Base-by-base conservation (phyloP, 1,140 invertebrate species). In the Caenorhabditis briggsae region DNA sequence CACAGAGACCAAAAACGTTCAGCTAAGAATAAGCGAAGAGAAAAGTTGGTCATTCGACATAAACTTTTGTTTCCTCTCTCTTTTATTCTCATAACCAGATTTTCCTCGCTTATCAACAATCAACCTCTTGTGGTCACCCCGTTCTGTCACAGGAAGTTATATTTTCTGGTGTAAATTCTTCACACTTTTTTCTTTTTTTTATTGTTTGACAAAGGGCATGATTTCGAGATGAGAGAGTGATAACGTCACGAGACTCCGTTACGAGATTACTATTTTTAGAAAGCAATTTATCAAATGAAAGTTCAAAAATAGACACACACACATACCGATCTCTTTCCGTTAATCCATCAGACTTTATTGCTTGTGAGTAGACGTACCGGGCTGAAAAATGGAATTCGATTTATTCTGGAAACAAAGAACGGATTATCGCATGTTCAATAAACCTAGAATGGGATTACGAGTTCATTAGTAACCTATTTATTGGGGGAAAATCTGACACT, bases 111-210 rank as follows among this genome's bases (percentile, higher is more conserved):
- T 7, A 23, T 12, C 43, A 70, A 33, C 23, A 61, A 61, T 61
- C 59, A 70, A 70, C 64, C 64, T 70, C 64, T 70, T 70, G 12
- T 70, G 64, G 64, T 70, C 64, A 70, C 41, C 33, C 33, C 41
- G 64, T 70, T 70, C 64, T 41, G 33, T 25, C 64, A 70, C 16
- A 33, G 64, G 64, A 70, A 70, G 64, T 61, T 61, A 61, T 61
- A 9, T 18, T 61, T 61, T 58, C 25, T 61, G 59, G 59, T 70
- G 64, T 70, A 70, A 70, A 70, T 18, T 70, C 41, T 70, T 70
- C 64, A 70, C 64, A 70, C 64, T 70, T 70, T 70, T 20, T 41
- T 20, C 9, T 61, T 23, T 25, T 61, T 61, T 9, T 61, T 20
- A 61, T 43, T 70, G 33, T 70, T 70, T 70, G 41, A 70, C 64